Base-by-base conservation (phyloP, 2,113 vertebrate genomes). In the Nycticebus coucang region DNA sequence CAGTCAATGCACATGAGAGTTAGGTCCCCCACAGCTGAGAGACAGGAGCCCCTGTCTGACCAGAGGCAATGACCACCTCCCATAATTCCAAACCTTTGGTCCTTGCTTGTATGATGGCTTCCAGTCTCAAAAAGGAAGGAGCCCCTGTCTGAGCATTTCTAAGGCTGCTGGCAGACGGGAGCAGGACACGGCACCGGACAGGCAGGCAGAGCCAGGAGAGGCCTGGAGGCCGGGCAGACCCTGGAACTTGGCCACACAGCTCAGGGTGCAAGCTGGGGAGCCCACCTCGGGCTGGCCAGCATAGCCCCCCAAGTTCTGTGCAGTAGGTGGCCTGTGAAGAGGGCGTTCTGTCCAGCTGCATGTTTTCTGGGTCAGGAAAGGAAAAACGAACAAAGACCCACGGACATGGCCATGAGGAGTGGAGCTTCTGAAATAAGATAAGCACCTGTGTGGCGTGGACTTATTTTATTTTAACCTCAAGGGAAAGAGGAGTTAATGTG, bases 361-460 rank as follows among this genome's bases (percentile, higher is more conserved):
- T 4, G n/a, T 50, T 69, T 82, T 86, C 64, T 37, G 60, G n/a
- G 68, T 19, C 55, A n/a, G n/a, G 89, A 80, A 66, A 0, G 26
- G 62, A 88, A 85, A 80, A 21, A 71, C 0, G 0, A 28, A n/a
- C 90, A 77, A 33, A 90, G 83, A 92, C 57, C 1, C 53, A 6
- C 66, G 33, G 72, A 55, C 24, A 18, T 33, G n/a, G 26, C 60
- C 7, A 2, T 7, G 4, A 45, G 85, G 80, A 83, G 68, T n/a
- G 89, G 92, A 77, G 64, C 71, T 64, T 41, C 78, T 0, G 60
- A 68, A 86, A 93, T 45, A 87, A 41, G 41, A 87, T 0, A 13
- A 89, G 78, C 91, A 14, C 64, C 33, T 11, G 4, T 0, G 59
- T 19, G 55, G 72, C 0, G 0, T 0, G 4, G 37, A 30, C 17